Evolutionary conservation across 2,113 vertebrate genomes (phyloP).

Genomic region (Protobothrops mucrosquamatus): DNA sequence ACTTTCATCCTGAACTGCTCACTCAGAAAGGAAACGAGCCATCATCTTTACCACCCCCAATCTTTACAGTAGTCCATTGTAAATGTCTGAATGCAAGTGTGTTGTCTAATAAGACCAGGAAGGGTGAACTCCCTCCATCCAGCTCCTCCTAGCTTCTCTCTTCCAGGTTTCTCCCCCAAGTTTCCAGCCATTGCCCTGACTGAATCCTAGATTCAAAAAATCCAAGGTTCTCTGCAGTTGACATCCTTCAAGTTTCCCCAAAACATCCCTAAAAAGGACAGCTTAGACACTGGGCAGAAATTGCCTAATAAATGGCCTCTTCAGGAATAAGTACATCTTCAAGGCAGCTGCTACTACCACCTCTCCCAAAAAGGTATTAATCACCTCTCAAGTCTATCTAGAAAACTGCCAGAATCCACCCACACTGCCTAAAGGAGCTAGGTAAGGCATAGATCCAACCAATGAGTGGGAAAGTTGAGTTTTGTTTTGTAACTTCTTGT

Average conservation of each 20-base stretch:
- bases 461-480: neutral
- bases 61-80: neutral
- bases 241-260: neutral
- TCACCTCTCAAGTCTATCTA: neutral
- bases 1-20: neutral
- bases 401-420: neutral
- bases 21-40: neutral
- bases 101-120: neutral
- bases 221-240: neutral
- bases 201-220: neutral
- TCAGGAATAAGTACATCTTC: neutral
- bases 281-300: neutral
- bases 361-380: neutral
- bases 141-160: neutral
- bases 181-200: neutral
- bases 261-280: neutral
- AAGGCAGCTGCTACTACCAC: neutral
- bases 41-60: neutral
- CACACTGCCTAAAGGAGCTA: neutral
- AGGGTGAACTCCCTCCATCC: neutral
- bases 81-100: neutral
- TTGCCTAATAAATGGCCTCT: neutral
- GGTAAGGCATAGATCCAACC: neutral
- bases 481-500: neutral
- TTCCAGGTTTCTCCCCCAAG: neutral